Evolutionary conservation across 2,888 invertebrate genomes (phyloP), one percentile per base, ranked within the genome.

Genomic region (Caenorhabditis drosophilae): DNA sequence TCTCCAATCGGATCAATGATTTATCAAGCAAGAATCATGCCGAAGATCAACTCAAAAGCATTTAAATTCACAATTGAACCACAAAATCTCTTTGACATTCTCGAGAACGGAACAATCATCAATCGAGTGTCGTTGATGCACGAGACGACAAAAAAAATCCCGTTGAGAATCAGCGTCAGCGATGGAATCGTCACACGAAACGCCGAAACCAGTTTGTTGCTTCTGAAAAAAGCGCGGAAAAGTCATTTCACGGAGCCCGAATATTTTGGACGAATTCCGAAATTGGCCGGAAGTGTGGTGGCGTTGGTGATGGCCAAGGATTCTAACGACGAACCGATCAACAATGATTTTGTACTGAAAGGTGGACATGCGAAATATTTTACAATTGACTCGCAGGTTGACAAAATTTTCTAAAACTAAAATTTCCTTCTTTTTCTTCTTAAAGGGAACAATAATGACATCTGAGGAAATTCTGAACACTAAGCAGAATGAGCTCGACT

Each of bases 361-460:
- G 59, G 59, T 12, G 47, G 47, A 9, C 55, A 59, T n/a, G 23
- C 59, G 1, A 47, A 64, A 7, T 38, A 44, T 12, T 64, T 64
- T 31, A 42, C 15, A 9, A 40, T 64, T 11, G 58, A 59, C 27
- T 4, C 16, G 4, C 41, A 58, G n/a, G n/a, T n/a, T n/a, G n/a
- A n/a, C n/a, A n/a, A n/a, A n/a, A n/a, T n/a, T n/a, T n/a, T n/a
- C n/a, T n/a, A n/a, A n/a, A n/a, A n/a, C n/a, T n/a, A n/a, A n/a
- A n/a, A n/a, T n/a, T n/a, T n/a, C n/a, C n/a, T n/a, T n/a, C n/a
- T n/a, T n/a, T n/a, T n/a, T n/a, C n/a, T n/a, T n/a, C n/a, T n/a
- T n/a, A n/a, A n/a, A n/a, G 7, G 64, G 64, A 48, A 40, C 51
- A 3, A 26, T 64, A 3, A 45, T 46, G 18, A 54, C 55, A 7